phyloP scores from a whole-genome alignment of 2,797 vertebrate species.

The Sebastes iracundus region DNA sequence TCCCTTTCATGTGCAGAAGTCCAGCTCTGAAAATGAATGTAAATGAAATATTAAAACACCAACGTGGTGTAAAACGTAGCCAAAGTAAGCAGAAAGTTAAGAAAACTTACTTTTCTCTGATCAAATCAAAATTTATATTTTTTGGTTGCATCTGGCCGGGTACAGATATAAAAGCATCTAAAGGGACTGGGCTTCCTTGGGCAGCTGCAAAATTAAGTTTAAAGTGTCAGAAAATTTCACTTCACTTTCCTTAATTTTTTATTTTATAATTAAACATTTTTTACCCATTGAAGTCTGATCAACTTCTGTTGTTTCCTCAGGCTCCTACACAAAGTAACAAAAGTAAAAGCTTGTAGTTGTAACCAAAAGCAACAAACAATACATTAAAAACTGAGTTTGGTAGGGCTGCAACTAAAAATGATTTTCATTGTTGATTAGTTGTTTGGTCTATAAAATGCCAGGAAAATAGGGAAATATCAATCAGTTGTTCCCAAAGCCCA shows the following conservation, averaged over 20 bases:
- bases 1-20: neutral
- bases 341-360: neutral
- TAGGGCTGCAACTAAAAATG: too few species aligned
- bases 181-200: neutral
- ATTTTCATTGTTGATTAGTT: too few species aligned
- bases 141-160: neutral
- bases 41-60: neutral
- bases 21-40: neutral
- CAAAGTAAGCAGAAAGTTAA: neutral
- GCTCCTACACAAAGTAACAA: neutral
- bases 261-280: neutral
- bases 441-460: too few species aligned
- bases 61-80: neutral
- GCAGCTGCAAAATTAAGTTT: neutral
- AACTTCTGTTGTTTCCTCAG: neutral
- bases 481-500: too few species aligned
- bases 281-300: neutral
- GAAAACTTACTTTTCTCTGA: conserved; percentile 35
- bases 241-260: neutral
- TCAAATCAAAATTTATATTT: neutral
- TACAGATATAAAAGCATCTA: neutral
- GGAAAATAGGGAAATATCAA: too few species aligned
- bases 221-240: neutral
- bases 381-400: neutral
- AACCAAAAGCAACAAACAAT: neutral